phyloP scores from a whole-genome alignment of 2,888 invertebrate species.

The Pristionchus exspectatus region DNA sequence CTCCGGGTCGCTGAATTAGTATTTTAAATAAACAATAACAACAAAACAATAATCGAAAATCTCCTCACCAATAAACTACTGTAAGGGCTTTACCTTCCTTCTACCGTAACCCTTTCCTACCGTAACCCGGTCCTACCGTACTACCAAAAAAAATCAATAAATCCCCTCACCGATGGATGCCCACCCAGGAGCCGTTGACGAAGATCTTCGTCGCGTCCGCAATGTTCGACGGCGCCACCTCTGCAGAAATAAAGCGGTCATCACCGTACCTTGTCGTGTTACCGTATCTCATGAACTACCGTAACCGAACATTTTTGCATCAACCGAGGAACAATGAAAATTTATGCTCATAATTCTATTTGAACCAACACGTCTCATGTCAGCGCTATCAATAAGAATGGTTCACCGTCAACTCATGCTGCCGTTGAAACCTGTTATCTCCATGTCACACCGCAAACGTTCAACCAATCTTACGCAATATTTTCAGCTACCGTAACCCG shows the following conservation, averaged over 20 bases:
- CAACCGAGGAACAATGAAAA: no score
- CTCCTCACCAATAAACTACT: no score
- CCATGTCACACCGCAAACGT: no score
- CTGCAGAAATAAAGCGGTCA: conserved; percentile 79
- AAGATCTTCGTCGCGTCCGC: conserved; percentile 99
- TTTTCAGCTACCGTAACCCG: background rate
- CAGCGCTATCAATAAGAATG: no score
- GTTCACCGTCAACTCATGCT: no score
- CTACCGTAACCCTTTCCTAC: no score
- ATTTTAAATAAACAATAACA: conserved; percentile 80
- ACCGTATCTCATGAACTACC: background rate
- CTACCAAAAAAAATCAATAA: background rate
- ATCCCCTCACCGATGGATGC: conserved; percentile 83
- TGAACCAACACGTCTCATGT: no score
- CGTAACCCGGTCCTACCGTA: background rate
- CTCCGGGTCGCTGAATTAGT: conserved; percentile 87
- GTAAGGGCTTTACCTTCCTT: no score
- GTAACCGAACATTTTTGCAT: no score
- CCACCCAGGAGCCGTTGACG: conserved; percentile 99
- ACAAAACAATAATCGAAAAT: conserved; percentile 82
- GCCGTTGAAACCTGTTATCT: no score
- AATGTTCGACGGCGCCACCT: conserved; percentile 98
- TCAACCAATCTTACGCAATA: no score
- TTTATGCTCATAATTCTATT: no score
- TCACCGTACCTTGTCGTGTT: background rate